These are phyloP conservation scores for Clavelina lepadiformis DNA, from an alignment of 23 tunicate genomes.

Conservation along the genomic window DNA sequence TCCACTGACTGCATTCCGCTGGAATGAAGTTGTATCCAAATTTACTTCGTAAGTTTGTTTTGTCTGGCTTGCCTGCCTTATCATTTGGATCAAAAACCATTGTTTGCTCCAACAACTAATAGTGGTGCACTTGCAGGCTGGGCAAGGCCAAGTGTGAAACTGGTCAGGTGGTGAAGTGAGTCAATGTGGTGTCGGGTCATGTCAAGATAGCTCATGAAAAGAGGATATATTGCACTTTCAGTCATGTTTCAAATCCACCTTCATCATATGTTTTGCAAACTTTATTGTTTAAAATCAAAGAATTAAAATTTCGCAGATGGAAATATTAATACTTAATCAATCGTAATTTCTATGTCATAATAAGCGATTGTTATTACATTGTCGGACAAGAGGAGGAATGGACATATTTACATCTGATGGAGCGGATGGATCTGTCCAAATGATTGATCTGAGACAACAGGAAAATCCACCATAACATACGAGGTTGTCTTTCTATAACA, in stretches of 20 bases:
- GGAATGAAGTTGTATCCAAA: conserved; percentile 97
- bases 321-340: no score
- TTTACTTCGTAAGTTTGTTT: conserved; percentile 80
- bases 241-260: no score
- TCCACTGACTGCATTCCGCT: conserved; percentile 94
- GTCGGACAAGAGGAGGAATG: conserved; percentile 83
- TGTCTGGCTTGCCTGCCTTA: no score
- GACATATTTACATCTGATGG: conserved; percentile 98
- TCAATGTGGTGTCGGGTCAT: conserved; percentile 74
- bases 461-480: conserved; percentile 98
- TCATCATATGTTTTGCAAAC: no score
- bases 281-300: no score
- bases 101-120: no score
- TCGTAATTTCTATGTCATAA: no score
- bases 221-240: conserved; percentile 67
- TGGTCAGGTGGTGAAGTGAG: conserved; percentile 79
- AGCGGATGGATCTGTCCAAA: conserved; percentile 94
- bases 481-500: no score
- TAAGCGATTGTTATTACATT: no score
- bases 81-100: no score
- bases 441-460: conserved; percentile 93
- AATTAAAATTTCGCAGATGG: no score
- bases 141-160: conserved; percentile 91
- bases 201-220: conserved; percentile 98
- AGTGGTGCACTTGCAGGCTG: no score